A percentile compares a stretch with the other conserved stretches of the same genome.
phyloP scores from a whole-genome alignment of 2,888 invertebrate species.

The Brenthis daphne region DNA sequence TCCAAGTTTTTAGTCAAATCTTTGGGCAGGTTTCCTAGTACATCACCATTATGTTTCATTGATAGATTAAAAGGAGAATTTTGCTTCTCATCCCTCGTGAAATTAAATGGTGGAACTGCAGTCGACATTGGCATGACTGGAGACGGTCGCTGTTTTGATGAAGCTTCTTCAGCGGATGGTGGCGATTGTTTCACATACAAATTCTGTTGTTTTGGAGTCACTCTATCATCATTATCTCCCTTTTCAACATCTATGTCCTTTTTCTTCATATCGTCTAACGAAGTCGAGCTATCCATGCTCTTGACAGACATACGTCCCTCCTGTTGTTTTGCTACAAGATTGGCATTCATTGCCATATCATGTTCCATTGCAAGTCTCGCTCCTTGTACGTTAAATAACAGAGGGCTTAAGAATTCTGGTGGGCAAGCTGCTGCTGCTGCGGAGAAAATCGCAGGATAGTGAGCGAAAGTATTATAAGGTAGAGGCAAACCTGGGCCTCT shows the following conservation, averaged over 20 bases:
- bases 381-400: conserved; percentile 84
- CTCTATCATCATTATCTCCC: conserved; percentile 69
- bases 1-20: conserved; percentile 64
- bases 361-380: conserved; percentile 77
- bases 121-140: conserved; percentile 83
- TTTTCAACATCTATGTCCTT: conserved; percentile 63
- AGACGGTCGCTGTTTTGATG: conserved; percentile 84
- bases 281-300: conserved; percentile 71
- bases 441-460: conserved; percentile 81
- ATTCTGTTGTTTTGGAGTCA: conserved; percentile 78
- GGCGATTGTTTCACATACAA: conserved; percentile 84
- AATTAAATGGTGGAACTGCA: conserved; percentile 62
- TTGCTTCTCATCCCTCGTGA: conserved; percentile 63
- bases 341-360: conserved; percentile 78
- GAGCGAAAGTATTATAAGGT: conserved; percentile 85
- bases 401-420: conserved; percentile 84
- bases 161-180: conserved; percentile 85
- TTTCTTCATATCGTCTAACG: conserved; percentile 69
- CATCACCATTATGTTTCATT: conserved; percentile 62
- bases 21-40: conserved; percentile 56
- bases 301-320: conserved; percentile 73
- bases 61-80: conserved; percentile 68
- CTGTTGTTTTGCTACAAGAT: conserved; percentile 76
- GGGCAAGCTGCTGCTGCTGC: conserved; percentile 78
- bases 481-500: conserved; percentile 85